Percentiles rank a stretch among this genome's conserved stretches.
These are phyloP conservation scores for Aphodius granarius DNA, from an alignment of 2,888 invertebrate species.

Conservation along the genomic window DNA sequence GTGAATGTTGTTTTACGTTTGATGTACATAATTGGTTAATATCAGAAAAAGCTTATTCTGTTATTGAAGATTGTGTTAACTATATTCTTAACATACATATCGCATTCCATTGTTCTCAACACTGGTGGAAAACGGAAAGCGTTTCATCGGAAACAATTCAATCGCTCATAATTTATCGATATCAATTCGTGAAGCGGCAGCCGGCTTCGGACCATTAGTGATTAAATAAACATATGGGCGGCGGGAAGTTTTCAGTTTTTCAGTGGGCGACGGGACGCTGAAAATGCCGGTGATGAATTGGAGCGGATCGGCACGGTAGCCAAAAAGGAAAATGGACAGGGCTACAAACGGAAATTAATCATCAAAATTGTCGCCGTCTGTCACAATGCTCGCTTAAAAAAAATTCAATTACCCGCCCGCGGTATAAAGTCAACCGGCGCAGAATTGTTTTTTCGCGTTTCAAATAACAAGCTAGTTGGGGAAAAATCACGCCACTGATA, in stretches of 20 bases:
- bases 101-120: too few species aligned
- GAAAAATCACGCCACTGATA: background rate
- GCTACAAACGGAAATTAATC: slow-evolving; percentile 15
- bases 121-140: too few species aligned
- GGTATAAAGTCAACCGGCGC: slow-evolving; percentile 6
- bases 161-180: background rate
- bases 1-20: too few species aligned
- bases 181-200: background rate
- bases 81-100: too few species aligned
- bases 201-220: background rate
- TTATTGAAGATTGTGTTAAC: too few species aligned
- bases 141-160: background rate
- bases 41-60: too few species aligned
- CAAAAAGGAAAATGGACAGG: slow-evolving; percentile 1
- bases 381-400: slow-evolving; percentile 7
- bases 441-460: background rate
- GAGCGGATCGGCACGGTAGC: slow-evolving; percentile 1
- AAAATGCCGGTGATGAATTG: slow-evolving; percentile 4
- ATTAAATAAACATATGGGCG: background rate
- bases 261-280: background rate
- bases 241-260: background rate
- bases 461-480: background rate
- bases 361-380: slow-evolving; percentile 13
- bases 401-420: slow-evolving; percentile 9
- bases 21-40: too few species aligned